These are phyloP conservation scores for Aspidapion aeneum DNA, from an alignment of 2,888 invertebrate species.

Conservation along the genomic window DNA sequence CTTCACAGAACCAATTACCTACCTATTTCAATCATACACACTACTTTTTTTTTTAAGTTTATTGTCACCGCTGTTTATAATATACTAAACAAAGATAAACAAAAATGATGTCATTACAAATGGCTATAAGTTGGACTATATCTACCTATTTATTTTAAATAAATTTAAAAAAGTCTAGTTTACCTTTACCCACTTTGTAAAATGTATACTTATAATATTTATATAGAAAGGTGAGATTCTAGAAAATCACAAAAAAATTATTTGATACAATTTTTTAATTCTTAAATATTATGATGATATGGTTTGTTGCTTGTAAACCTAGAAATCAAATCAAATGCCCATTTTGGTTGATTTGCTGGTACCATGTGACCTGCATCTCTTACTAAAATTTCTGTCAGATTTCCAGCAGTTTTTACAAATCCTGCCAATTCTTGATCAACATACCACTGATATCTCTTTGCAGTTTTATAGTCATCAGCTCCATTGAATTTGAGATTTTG, in stretches of 20 bases:
- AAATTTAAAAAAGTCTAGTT: too few species aligned
- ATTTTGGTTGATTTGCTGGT: constrained; percentile 73
- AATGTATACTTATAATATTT: too few species aligned
- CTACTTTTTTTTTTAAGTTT: too few species aligned
- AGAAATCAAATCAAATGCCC: constrained; percentile 69
- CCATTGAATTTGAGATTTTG: constrained; percentile 66
- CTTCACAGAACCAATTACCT: too few species aligned
- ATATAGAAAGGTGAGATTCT: neutral
- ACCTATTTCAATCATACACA: too few species aligned
- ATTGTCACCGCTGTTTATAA: too few species aligned
- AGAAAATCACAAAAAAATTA: neutral
- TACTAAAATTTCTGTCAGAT: constrained; percentile 57
- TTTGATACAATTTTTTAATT: neutral
- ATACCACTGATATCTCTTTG: constrained; percentile 35
- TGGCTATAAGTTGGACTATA: too few species aligned
- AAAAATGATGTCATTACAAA: too few species aligned
- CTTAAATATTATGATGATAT: neutral
- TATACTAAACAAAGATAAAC: too few species aligned
- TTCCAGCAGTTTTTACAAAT: constrained; percentile 12
- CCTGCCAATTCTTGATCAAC: constrained; percentile 13
- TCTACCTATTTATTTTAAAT: too few species aligned
- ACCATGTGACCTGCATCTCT: constrained; percentile 81
- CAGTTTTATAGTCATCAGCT: constrained; percentile 61
- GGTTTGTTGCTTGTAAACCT: constrained; percentile 53
- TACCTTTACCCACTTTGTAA: too few species aligned